A percentile compares a stretch with the other conserved stretches of the same genome.
phyloP scores from a whole-genome alignment of 2,888 invertebrate species.

The Geotrupes spiniger region DNA sequence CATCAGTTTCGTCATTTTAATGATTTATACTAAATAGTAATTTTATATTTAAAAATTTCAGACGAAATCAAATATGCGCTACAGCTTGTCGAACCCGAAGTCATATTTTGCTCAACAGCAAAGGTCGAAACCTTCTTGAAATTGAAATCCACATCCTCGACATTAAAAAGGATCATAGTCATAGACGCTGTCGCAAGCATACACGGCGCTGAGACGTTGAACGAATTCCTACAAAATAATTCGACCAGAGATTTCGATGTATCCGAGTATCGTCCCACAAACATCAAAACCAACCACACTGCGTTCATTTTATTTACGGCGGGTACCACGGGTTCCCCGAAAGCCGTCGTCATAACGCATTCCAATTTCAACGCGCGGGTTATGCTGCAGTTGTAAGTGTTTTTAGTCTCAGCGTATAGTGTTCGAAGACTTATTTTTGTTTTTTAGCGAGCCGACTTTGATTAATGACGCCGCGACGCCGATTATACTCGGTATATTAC shows the following conservation, averaged over 20 bases:
- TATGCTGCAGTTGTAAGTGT: slow-evolving; percentile 11
- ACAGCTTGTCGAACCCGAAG: slow-evolving; percentile 43
- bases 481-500: slow-evolving; percentile 28
- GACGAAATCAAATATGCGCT: slow-evolving; percentile 31
- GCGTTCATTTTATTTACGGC: slow-evolving; percentile 58
- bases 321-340: slow-evolving; percentile 68
- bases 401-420: background rate
- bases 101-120: slow-evolving; percentile 24
- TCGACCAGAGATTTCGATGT: background rate
- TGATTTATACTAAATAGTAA: background rate
- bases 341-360: slow-evolving; percentile 64
- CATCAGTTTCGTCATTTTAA: no score
- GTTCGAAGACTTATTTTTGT: background rate
- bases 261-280: slow-evolving; percentile 5
- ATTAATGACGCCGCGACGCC: slow-evolving; percentile 33
- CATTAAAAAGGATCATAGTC: slow-evolving; percentile 8
- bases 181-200: background rate
- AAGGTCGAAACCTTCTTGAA: slow-evolving; percentile 58
- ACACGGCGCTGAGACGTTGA: slow-evolving; percentile 4
- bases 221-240: slow-evolving; percentile 7
- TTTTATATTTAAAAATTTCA: slow-evolving; percentile 5
- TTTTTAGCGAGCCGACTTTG: background rate
- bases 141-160: slow-evolving; percentile 41
- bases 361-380: slow-evolving; percentile 45
- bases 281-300: slow-evolving; percentile 24